A percentile compares a stretch with the other conserved stretches of the same genome.
Evolutionary conservation across 2,888 invertebrate species (phyloP).

Genomic region (Drosophila macrospina): DNA sequence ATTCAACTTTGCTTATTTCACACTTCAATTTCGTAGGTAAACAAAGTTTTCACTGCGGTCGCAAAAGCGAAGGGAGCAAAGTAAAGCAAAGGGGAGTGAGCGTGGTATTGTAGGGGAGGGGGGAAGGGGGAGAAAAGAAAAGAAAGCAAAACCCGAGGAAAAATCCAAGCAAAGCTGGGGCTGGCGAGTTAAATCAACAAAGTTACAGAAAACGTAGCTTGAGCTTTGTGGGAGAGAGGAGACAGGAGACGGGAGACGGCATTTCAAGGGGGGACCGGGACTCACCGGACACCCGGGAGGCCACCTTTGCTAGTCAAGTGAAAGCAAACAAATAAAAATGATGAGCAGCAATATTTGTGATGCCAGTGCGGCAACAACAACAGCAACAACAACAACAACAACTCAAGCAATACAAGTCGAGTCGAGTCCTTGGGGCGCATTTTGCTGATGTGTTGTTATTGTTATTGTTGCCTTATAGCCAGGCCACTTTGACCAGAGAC

Average conservation of each 20-base stretch:
- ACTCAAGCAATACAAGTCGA: conserved; percentile 14
- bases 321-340: conserved; percentile 81
- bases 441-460: conserved; percentile 48
- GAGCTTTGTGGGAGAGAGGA: no score
- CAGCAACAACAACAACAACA: conserved; percentile 32
- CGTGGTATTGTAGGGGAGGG: not conserved
- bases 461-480: conserved; percentile 47
- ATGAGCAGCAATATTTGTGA: conserved; percentile 77
- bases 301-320: conserved; percentile 66
- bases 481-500: conserved; percentile 42
- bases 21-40: conserved; percentile 83
- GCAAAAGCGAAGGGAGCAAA: conserved; percentile 16
- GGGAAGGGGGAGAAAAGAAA: conserved; percentile 24
- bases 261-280: not conserved
- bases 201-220: conserved; percentile 34
- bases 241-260: not conserved
- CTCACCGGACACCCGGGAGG: conserved; percentile 54
- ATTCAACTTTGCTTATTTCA: conserved; percentile 83
- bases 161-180: conserved; percentile 43
- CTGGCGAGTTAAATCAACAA: conserved; percentile 71
- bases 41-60: conserved; percentile 68
- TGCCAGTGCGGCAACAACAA: conserved; percentile 44
- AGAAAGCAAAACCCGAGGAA: conserved; percentile 41
- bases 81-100: not conserved
- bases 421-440: conserved; percentile 71